A percentile compares a stretch with the other conserved stretches of the same genome.
Evolutionary conservation across 2,113 vertebrate genomes (phyloP).

Genomic region (Leptodactylus fuscus): DNA sequence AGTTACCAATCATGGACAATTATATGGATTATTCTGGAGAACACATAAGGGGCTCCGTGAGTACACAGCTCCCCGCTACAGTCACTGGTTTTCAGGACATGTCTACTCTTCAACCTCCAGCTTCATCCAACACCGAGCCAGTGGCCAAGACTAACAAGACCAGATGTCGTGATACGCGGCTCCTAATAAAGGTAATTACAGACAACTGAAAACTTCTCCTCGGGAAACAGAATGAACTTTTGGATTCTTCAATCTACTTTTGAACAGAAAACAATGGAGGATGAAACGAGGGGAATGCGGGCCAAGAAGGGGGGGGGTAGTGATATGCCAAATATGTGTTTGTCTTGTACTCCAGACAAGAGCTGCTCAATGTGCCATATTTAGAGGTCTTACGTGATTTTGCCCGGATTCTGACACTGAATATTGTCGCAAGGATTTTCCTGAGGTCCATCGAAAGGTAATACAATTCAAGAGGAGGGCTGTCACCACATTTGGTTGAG

Average conservation of each 20-base stretch:
- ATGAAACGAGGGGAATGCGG: too few relatives aligned
- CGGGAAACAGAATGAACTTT: slow-evolving; percentile 36
- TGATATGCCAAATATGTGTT: neutral
- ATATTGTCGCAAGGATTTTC: too few relatives aligned
- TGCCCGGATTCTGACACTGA: too few relatives aligned
- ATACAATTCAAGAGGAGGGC: too few relatives aligned
- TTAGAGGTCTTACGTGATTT: neutral
- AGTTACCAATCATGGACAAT: too few relatives aligned
- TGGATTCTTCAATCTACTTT: neutral
- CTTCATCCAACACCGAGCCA: neutral
- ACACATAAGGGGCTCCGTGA: too few relatives aligned
- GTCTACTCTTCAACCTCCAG: neutral
- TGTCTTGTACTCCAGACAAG: neutral
- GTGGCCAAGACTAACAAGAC: slow-evolving; percentile 47
- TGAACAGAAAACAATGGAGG: slow-evolving; percentile 24
- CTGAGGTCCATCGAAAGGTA: too few relatives aligned
- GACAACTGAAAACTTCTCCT: slow-evolving; percentile 30
- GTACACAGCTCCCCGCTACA: neutral
- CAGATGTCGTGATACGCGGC: neutral
- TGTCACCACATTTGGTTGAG: too few relatives aligned
- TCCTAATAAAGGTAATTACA: slow-evolving; percentile 22
- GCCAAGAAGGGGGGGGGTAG: neutral
- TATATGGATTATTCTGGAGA: too few relatives aligned
- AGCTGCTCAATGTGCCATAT: neutral
- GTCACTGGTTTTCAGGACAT: too few relatives aligned